These are phyloP conservation scores for Leucophenga varia DNA, from an alignment of 1,140 invertebrate species.

Conservation along the genomic window DNA sequence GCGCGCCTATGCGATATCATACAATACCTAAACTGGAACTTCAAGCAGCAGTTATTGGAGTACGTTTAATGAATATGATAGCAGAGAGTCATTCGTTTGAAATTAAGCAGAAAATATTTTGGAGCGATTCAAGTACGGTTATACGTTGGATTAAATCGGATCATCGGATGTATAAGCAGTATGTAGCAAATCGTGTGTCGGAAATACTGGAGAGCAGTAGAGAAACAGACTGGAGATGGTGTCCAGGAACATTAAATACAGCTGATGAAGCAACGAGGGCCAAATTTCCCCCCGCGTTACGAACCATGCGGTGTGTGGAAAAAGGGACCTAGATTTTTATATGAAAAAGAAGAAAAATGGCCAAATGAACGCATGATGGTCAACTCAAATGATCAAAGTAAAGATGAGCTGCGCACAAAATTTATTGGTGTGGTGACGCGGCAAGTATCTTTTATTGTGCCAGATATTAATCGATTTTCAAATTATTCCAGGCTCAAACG, in stretches of 20 bases:
- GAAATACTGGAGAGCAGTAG: constrained; percentile 28
- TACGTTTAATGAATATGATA: constrained; percentile 23
- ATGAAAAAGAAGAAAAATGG: neutral
- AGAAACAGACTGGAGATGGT: constrained; percentile 1
- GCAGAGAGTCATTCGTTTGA: neutral
- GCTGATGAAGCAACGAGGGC: neutral
- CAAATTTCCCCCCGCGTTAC: neutral
- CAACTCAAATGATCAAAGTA: neutral
- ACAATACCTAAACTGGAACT: constrained; percentile 56
- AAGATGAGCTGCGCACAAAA: neutral
- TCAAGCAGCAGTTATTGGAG: constrained; percentile 50
- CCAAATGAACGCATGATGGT: neutral
- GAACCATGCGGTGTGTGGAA: neutral
- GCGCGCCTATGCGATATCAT: constrained; percentile 42
- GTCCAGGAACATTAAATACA: neutral
- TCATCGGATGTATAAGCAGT: constrained; percentile 15
- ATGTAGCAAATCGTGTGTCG: constrained; percentile 35
- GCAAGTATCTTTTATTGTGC: too few species aligned
- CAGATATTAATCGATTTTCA: too few species aligned
- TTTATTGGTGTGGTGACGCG: neutral
- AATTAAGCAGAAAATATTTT: neutral
- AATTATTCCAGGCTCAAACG: too few species aligned
- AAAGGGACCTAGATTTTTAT: neutral
- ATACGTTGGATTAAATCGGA: constrained; percentile 13
- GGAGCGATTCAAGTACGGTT: constrained; percentile 11